Evolutionary conservation across 2,888 invertebrate species (phyloP).

Genomic region (Clunio marinus): DNA sequence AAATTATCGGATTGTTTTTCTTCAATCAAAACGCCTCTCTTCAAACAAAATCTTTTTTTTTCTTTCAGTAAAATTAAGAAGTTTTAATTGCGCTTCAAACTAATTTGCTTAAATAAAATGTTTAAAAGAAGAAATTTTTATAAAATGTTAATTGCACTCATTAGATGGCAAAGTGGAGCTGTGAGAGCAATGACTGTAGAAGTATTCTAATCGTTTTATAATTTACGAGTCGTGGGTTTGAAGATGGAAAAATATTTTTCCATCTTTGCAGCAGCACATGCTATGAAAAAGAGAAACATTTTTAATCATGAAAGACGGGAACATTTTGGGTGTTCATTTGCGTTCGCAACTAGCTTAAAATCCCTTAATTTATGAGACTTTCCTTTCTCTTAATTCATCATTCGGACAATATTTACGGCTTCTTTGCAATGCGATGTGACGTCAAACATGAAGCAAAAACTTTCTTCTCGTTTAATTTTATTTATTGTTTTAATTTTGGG

Average conservation of each 20-base stretch:
- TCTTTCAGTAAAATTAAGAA: too few species aligned
- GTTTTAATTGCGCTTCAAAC: not conserved
- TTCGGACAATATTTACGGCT: too few species aligned
- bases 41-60: not conserved
- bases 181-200: not conserved
- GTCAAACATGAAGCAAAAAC: conserved; percentile 6
- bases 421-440: not conserved
- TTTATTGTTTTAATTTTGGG: conserved; percentile 30
- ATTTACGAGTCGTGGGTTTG: too few species aligned
- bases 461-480: conserved; percentile 11
- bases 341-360: not conserved
- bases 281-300: not conserved
- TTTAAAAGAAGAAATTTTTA: not conserved
- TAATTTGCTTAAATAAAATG: not conserved
- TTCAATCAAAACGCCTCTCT: not conserved
- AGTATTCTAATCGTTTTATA: conserved; percentile 22
- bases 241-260: not conserved
- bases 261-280: not conserved
- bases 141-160: conserved; percentile 8
- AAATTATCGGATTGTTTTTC: not conserved
- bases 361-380: conserved; percentile 13
- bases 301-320: not conserved
- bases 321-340: not conserved
- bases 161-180: not conserved
- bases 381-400: not conserved